phyloP scores from a whole-genome alignment of 2,113 vertebrate species.

The Paedocypris sp. region DNA sequence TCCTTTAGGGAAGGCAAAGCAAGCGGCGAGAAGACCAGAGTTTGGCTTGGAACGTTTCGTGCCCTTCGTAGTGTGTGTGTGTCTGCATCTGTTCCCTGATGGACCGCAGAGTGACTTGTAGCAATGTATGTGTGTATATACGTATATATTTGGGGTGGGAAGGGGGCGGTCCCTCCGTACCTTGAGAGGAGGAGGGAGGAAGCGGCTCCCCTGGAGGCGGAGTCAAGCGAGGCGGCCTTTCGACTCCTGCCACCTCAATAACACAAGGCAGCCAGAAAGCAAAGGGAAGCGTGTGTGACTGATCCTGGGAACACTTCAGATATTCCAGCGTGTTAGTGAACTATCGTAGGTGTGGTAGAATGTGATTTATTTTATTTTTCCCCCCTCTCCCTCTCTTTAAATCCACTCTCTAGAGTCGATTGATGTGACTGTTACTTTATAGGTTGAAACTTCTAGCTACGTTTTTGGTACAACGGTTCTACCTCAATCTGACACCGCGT shows the following conservation, averaged over 20 bases:
- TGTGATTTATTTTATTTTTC: constrained; percentile 43
- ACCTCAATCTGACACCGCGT: constrained; percentile 62
- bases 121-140: constrained; percentile 12
- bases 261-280: constrained; percentile 41
- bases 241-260: constrained; percentile 39
- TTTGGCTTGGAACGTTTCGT: no score
- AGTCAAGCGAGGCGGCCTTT: constrained; percentile 39
- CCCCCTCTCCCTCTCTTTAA: no score
- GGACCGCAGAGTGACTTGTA: constrained; percentile 18
- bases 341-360: constrained; percentile 50
- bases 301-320: constrained; percentile 43
- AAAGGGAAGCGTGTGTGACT: constrained; percentile 37
- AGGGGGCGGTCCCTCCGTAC: constrained; percentile 11
- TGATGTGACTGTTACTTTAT: constrained; percentile 66
- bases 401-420: constrained; percentile 52
- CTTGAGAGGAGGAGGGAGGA: constrained; percentile 23
- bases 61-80: no score
- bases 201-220: constrained; percentile 31
- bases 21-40: constrained; percentile 31
- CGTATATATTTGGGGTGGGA: constrained; percentile 18
- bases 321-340: constrained; percentile 44
- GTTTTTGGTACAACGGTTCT: constrained; percentile 66
- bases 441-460: constrained; percentile 51
- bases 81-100: constrained; percentile 43
- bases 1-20: constrained; percentile 48